A percentile compares a stretch with the other conserved stretches of the same genome.
These are phyloP conservation scores for Myotis daubentonii DNA, from an alignment of 2,797 vertebrate species.

Conservation along the genomic window DNA sequence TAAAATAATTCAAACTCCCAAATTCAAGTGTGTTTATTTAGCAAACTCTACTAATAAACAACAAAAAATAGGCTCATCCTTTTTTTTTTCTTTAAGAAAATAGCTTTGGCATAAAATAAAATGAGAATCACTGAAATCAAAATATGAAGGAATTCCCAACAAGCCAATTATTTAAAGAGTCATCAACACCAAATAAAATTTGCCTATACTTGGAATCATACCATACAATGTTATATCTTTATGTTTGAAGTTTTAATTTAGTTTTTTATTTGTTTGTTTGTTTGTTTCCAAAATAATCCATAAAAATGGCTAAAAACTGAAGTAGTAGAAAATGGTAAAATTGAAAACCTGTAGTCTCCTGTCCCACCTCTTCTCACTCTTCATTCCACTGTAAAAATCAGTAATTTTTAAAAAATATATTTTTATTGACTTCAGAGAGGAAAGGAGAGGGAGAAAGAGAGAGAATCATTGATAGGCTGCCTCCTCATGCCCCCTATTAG, in stretches of 20 bases:
- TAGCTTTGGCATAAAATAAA: background rate
- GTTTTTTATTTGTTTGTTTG: background rate
- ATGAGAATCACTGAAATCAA: constrained; percentile 20
- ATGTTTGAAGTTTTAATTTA: background rate
- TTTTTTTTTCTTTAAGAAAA: background rate
- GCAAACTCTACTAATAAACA: background rate
- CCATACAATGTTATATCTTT: background rate
- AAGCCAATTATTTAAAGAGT: constrained; percentile 1
- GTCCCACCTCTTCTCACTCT: background rate
- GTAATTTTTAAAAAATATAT: no score
- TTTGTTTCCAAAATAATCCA: background rate
- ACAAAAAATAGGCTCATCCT: background rate
- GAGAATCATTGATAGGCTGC: no score
- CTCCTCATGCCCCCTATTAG: no score
- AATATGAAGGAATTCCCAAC: background rate
- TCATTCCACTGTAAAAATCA: background rate
- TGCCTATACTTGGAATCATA: background rate
- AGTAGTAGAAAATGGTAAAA: background rate
- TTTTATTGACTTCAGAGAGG: no score
- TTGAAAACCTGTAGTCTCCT: background rate
- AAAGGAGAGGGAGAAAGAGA: no score
- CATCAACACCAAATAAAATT: background rate
- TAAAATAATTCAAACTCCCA: background rate
- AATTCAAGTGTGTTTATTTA: background rate
- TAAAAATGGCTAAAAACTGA: background rate